Conservation (phyloP, 2,797 vertebrate species). For the Cyprinella venusta region DNA sequence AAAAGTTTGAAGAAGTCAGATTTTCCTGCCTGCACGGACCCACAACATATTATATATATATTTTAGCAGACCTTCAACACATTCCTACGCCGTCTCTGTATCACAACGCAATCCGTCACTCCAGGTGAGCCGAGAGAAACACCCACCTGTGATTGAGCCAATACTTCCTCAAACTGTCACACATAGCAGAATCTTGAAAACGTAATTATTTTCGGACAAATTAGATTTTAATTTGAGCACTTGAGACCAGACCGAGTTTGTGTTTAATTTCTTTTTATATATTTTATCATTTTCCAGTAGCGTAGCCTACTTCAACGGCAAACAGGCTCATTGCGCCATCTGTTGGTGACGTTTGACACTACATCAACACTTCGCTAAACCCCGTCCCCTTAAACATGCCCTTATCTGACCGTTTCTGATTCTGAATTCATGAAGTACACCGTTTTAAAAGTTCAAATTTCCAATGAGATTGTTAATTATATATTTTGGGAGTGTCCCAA, state of each 20-base stretch:
- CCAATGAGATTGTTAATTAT: too few relatives aligned
- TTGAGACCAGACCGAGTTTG: neutral
- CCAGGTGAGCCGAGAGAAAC: constrained; percentile 72
- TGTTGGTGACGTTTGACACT: constrained; percentile 16
- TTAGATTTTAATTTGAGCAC: neutral
- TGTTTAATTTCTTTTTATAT: neutral
- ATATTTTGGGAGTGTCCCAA: too few relatives aligned
- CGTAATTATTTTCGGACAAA: neutral
- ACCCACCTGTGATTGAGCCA: constrained; percentile 19
- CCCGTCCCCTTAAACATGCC: neutral
- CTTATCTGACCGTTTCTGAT: neutral
- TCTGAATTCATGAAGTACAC: neutral
- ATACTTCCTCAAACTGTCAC: neutral
- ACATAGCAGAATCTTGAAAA: neutral
- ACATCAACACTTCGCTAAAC: neutral
- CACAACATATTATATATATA: constrained; percentile 4
- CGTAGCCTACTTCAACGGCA: neutral
- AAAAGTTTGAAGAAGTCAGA: neutral
- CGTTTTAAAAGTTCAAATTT: too few relatives aligned
- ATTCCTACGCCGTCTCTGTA: constrained; percentile 40
- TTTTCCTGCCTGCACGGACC: neutral
- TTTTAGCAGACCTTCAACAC: constrained; percentile 23
- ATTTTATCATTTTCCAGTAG: neutral
- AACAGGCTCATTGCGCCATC: neutral
- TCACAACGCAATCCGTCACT: constrained; percentile 62